Base-by-base conservation (phyloP, 2,888 invertebrate genomes). In the Netelia virgata region DNA sequence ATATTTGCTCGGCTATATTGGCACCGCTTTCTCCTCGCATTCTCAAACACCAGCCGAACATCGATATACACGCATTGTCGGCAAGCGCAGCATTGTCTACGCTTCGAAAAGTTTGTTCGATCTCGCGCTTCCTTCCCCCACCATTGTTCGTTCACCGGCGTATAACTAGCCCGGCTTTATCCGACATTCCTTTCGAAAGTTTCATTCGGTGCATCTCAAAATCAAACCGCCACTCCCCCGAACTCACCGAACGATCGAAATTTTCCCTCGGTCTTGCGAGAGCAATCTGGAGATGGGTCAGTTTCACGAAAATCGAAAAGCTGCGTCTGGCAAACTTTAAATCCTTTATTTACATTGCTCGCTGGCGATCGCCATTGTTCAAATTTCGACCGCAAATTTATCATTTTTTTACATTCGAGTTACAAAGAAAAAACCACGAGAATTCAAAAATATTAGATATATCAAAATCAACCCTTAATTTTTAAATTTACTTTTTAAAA, bases 81-180 rank as follows among this genome's bases (percentile, higher is more conserved):
- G 53, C 41, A 55, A 69, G 11, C 41, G n/a, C 23, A 36, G 77
- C 74, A 70, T 74, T 82, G 81, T 82, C 77, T 41, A 59, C 43
- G 41, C 50, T 74, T 64, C 53, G 73, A 55, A 70, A 82, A 84
- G 78, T 84, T 84, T 82, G 77, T 61, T 82, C 80, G 70, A 57
- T 78, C 70, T 63, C 55, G 41, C 8, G 28, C 18, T 64, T 78
- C 69, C 69, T 41, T 70, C 70, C 20, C n/a, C 69, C n/a, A 14
- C 36, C 53, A 68, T 63, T 70, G 43, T 72, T 41, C 55, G 20
- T 64, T 16, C 64, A 53, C 14, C 3, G 23, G 41, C 23, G 28
- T 70, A 28, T 28, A 59, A 79, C 36, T 28, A 61, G 23, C 64
- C 53, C 11, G n/a, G 63, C 41, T 64, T 55, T 72, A 55, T 63